These are phyloP conservation scores for Muraenolepis orangiensis DNA, from an alignment of 2,797 vertebrate species.

Conservation along the genomic window DNA sequence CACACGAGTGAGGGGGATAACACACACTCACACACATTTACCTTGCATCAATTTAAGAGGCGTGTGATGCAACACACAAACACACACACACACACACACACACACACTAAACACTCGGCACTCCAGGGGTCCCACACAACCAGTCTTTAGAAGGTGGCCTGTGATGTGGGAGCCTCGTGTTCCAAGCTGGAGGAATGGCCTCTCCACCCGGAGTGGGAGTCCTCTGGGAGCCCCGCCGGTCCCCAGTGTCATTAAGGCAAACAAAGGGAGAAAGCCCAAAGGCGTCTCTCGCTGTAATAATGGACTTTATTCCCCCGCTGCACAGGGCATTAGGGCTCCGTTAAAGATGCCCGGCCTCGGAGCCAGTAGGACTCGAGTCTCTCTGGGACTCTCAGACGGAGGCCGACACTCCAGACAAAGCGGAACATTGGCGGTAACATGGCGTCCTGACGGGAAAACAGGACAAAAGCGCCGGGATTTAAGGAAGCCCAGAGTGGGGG, in stretches of 20 bases:
- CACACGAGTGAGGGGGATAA: slow-evolving; percentile 11
- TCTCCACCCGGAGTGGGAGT: slow-evolving; percentile 37
- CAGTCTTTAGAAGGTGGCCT: slow-evolving; percentile 53
- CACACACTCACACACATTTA: slow-evolving; percentile 15
- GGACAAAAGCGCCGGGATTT: slow-evolving; percentile 32
- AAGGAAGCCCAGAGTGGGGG: slow-evolving; percentile 8
- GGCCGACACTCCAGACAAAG: slow-evolving; percentile 41
- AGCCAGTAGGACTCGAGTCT: slow-evolving; percentile 46
- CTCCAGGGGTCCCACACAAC: slow-evolving; percentile 28
- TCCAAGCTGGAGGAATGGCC: slow-evolving; percentile 47
- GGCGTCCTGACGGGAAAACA: slow-evolving; percentile 28
- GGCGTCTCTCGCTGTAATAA: slow-evolving; percentile 64
- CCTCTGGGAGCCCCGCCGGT: slow-evolving; percentile 54
- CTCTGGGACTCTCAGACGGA: slow-evolving; percentile 46
- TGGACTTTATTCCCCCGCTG: slow-evolving; percentile 69
- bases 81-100: slow-evolving; percentile 14
- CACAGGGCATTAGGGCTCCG: slow-evolving; percentile 51
- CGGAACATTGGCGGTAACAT: slow-evolving; percentile 38
- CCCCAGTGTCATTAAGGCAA: slow-evolving; percentile 62
- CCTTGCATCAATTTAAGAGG: slow-evolving; percentile 15
- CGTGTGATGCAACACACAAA: slow-evolving; percentile 20
- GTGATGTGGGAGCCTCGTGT: slow-evolving; percentile 39
- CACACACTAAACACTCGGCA: slow-evolving; percentile 5
- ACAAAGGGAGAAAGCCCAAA: slow-evolving; percentile 51
- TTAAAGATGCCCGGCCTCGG: slow-evolving; percentile 50